A percentile compares a stretch with the other conserved stretches of the same genome.
phyloP scores from a whole-genome alignment of 2,797 vertebrate species.

The Pagetopsis macropterus region DNA sequence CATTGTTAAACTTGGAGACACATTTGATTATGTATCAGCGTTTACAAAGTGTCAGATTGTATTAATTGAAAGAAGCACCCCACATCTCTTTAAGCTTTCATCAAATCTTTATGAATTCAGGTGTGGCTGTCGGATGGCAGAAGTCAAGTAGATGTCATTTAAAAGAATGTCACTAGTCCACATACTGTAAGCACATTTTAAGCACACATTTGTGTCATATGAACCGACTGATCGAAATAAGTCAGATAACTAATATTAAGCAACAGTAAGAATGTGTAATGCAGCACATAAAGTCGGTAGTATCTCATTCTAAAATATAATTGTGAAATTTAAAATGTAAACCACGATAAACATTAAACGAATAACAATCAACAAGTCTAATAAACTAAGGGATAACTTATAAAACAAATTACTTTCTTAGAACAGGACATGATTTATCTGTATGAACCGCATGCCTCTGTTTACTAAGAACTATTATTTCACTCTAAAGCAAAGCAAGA shows the following conservation, averaged over 20 bases:
- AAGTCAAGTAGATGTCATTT: slow-evolving; percentile 54
- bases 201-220: slow-evolving; percentile 14
- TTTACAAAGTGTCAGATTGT: slow-evolving; percentile 48
- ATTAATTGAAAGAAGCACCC: slow-evolving; percentile 28
- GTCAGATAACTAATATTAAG: not conserved
- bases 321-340: not conserved
- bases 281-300: not conserved
- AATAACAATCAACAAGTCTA: not conserved
- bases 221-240: slow-evolving; percentile 18
- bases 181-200: slow-evolving; percentile 33
- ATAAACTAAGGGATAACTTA: not conserved
- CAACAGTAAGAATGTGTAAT: not conserved
- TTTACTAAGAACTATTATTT: slow-evolving; percentile 15
- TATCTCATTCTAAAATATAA: not conserved
- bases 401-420: not conserved
- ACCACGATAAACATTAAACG: not conserved
- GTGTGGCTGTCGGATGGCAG: slow-evolving; percentile 33
- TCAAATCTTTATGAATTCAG: slow-evolving; percentile 27
- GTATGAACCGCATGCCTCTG: slow-evolving; percentile 2
- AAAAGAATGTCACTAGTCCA: slow-evolving; percentile 70
- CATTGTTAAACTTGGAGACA: slow-evolving; percentile 34
- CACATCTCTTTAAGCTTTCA: slow-evolving; percentile 13
- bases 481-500: slow-evolving; percentile 8
- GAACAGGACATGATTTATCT: not conserved
- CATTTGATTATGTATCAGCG: slow-evolving; percentile 33